Conservation (phyloP, 2,888 invertebrate genomes). For the Carterocephalus palaemon region DNA sequence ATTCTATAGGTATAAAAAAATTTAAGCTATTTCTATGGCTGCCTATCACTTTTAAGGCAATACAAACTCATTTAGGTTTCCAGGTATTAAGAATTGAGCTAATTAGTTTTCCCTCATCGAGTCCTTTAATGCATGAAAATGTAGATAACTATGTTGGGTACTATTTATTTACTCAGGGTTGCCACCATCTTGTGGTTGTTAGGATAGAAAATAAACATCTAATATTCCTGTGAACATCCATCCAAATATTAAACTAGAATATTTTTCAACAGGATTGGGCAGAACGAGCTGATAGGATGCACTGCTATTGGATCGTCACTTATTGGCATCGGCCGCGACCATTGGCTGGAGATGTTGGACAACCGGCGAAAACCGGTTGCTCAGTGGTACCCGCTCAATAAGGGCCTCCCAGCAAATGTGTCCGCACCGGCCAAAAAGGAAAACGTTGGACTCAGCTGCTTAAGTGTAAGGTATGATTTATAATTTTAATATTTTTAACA, state of each 20-base stretch:
- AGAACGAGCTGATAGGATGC: slow-evolving; percentile 92
- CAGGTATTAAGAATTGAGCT: too few species aligned
- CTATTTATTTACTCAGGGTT: too few species aligned
- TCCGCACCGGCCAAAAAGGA: slow-evolving; percentile 67
- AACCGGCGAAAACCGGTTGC: slow-evolving; percentile 90
- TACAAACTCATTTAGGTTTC: too few species aligned
- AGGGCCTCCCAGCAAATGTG: slow-evolving; percentile 82
- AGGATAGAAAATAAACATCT: too few species aligned
- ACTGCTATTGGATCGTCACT: slow-evolving; percentile 87
- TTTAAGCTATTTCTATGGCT: too few species aligned
- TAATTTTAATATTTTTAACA: background rate
- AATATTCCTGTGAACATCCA: too few species aligned
- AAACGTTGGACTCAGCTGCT: slow-evolving; percentile 82
- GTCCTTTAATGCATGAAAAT: too few species aligned
- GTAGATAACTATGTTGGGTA: too few species aligned
- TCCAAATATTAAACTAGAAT: background rate
- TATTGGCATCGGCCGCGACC: slow-evolving; percentile 88
- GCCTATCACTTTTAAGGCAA: too few species aligned
- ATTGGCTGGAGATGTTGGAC: slow-evolving; percentile 91
- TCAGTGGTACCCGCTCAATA: slow-evolving; percentile 89
- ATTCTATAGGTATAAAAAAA: too few species aligned
- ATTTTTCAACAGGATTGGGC: slow-evolving; percentile 83
- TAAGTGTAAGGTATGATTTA: slow-evolving; percentile 83
- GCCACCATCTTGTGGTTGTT: too few species aligned
- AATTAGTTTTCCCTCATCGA: too few species aligned